Conservation (phyloP, 1,140 invertebrate genomes). For the Caenorhabditis inopinata region DNA sequence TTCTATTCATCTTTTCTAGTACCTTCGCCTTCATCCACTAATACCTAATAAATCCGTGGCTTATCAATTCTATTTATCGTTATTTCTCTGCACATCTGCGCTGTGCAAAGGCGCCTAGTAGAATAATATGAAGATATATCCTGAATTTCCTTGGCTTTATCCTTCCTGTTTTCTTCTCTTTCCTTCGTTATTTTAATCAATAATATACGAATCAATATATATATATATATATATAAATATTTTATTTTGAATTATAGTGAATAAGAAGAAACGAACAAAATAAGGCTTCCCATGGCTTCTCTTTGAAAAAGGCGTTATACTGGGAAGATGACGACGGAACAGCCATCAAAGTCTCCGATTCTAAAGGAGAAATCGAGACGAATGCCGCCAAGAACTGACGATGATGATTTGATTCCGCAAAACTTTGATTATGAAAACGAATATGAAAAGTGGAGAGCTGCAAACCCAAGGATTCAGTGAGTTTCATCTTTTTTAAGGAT, state of each 20-base stretch:
- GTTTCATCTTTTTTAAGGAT: not conserved
- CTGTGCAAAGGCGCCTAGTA: no score
- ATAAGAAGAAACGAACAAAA: not conserved
- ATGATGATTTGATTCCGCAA: slow-evolving; percentile 14
- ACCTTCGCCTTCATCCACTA: no score
- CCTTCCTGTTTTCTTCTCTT: not conserved
- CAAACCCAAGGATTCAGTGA: slow-evolving; percentile 1
- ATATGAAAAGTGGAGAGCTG: slow-evolving; percentile 15
- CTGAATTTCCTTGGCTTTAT: no score
- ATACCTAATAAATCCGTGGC: no score
- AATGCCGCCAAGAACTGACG: not conserved
- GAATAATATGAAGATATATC: no score
- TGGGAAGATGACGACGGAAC: not conserved
- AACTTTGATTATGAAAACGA: slow-evolving; percentile 9
- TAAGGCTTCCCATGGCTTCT: slow-evolving; percentile 8
- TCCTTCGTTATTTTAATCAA: no score
- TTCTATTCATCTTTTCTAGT: no score
- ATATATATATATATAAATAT: no score
- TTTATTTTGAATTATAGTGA: no score
- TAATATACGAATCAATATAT: no score
- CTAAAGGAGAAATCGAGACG: not conserved
- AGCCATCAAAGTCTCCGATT: not conserved
- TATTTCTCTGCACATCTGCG: no score
- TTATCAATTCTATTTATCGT: no score
- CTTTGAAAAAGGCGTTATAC: not conserved